phyloP scores from a whole-genome alignment of 2,797 vertebrate genomes.

The Sylvia borin region DNA sequence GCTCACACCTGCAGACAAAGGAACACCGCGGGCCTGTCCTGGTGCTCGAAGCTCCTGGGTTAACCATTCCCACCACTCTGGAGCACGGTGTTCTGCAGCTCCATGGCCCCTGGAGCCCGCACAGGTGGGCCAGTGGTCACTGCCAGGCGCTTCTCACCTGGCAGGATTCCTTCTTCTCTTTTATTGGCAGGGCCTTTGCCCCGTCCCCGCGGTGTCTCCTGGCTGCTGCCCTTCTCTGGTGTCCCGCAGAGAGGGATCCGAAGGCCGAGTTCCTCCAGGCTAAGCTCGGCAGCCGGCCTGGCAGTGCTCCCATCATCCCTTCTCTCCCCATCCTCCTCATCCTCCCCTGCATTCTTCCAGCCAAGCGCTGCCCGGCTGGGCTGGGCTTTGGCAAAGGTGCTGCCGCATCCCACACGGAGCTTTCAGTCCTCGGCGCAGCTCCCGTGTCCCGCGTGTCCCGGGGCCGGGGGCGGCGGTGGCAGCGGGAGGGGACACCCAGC shows the following conservation, averaged over 20 bases:
- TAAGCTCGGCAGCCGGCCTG: too few relatives aligned
- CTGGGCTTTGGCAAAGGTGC: not conserved
- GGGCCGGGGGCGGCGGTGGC: not conserved
- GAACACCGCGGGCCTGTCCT: not conserved
- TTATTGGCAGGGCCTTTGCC: not conserved
- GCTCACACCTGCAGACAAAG: not conserved
- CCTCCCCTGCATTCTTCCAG: not conserved
- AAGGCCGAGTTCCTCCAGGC: not conserved
- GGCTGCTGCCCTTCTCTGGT: accelerated
- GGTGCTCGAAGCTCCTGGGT: not conserved
- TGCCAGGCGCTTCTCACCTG: not conserved
- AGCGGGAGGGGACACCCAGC: not conserved
- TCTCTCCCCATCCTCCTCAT: not conserved
- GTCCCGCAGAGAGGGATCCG: accelerated
- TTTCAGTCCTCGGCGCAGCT: not conserved
- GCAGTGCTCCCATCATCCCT: not conserved
- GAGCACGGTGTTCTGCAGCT: accelerated
- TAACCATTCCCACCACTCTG: not conserved
- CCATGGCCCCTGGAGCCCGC: accelerated
- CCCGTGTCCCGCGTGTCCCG: not conserved
- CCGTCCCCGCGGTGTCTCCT: not conserved
- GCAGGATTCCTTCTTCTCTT: not conserved
- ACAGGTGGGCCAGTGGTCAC: not conserved
- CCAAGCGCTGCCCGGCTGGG: not conserved
- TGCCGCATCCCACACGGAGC: not conserved